Evolutionary conservation across 1,140 invertebrate genomes (phyloP), one percentile per base, ranked within the genome.

Genomic region (Conus ventricosus): DNA sequence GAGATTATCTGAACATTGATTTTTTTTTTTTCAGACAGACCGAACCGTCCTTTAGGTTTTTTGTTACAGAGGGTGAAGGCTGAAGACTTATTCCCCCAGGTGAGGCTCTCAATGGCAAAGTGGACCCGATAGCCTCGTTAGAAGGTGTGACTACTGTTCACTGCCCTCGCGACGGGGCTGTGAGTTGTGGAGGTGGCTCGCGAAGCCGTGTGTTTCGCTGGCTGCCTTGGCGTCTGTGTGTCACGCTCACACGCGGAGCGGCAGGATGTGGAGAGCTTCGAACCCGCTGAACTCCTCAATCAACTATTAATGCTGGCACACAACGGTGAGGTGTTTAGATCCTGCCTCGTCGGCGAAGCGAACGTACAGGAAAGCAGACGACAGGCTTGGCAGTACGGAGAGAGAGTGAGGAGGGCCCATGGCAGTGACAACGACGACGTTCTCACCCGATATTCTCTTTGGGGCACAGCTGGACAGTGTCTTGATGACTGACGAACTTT

Each of bases 301-400:
- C 85, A 87, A 87, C 71, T 78, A 87, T 85, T 85, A 87, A 87
- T 87, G 85, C 85, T 71, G 75, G 85, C 85, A 75, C 85, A 87
- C 71, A 71, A 54, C 51, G 75, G 71, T 55, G 85, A 51, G 85
- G 11, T 7, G 20, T 27, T 75, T 25, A 87, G 85, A 87, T 87
- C 75, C 85, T 27, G 60, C 39, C 13, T 57, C n/a, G 84, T 57
- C 20, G 84, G 82, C 82, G 23, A 25, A 57, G 85, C 54, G 85
- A 87, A 27, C 67, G 84, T 15, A 86, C 57, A 5, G 7, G 82
- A 84, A 84, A 63, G 82, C 82, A 27, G 82, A 63, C 82, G 82
- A 81, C 80, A 81, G 39, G 51, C 51, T 51, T 23, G 25, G 80
- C 11, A 54, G 15, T 8, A 54, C 51, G 0, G 51, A 7, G 25